Percentiles rank a stretch among this genome's conserved stretches.
Conservation (phyloP, 2,113 vertebrate species). For the Naja naja region DNA sequence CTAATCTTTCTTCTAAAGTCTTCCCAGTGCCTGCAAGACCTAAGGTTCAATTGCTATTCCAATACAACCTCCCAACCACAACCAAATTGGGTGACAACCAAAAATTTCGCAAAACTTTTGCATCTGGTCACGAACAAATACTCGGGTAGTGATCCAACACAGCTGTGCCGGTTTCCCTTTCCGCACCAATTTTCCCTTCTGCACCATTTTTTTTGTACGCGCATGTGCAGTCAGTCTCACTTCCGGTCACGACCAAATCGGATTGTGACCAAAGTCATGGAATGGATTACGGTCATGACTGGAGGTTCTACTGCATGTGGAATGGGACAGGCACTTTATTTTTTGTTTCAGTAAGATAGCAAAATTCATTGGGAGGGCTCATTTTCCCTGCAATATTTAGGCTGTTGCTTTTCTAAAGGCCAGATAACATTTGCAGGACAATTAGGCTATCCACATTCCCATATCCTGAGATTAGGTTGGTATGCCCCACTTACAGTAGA, state of each 20-base stretch:
- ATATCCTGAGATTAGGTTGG: neutral
- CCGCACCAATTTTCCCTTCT: too few relatives aligned
- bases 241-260: too few relatives aligned
- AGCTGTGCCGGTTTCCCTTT: too few relatives aligned
- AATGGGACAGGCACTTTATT: neutral
- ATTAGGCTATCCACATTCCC: too few relatives aligned
- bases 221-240: too few relatives aligned
- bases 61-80: neutral
- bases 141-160: too few relatives aligned
- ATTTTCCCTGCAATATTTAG: neutral
- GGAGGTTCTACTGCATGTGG: neutral
- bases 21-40: neutral
- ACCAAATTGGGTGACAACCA: too few relatives aligned
- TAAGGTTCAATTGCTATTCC: neutral
- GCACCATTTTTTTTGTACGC: too few relatives aligned
- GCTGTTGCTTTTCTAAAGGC: neutral
- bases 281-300: too few relatives aligned
- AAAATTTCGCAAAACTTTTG: too few relatives aligned
- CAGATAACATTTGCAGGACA: neutral
- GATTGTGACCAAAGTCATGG: too few relatives aligned
- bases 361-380: neutral
- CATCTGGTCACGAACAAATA: too few relatives aligned
- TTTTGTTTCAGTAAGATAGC: neutral
- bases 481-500: neutral
- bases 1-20: neutral